A percentile compares a stretch with the other conserved stretches of the same genome.
Conservation (phyloP, 2,113 vertebrate species). For the Chauna torquata region DNA sequence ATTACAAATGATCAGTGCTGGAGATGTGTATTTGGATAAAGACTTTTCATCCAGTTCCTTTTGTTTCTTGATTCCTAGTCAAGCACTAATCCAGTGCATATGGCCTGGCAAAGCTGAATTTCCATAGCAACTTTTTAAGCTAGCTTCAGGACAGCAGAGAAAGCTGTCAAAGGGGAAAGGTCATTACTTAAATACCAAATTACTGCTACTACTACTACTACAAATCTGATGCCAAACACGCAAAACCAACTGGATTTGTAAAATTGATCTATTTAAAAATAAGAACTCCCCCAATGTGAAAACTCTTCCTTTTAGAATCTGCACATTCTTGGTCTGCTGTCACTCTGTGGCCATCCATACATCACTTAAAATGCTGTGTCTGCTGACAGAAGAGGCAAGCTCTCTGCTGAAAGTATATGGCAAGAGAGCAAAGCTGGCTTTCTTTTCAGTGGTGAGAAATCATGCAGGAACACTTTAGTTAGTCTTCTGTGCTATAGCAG, state of each 20-base stretch:
- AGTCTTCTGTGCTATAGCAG: neutral
- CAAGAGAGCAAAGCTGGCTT: neutral
- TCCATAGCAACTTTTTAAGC: constrained; percentile 22
- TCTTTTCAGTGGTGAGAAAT: neutral
- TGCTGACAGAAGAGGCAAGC: neutral
- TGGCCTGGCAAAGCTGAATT: neutral
- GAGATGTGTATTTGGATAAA: constrained; percentile 47
- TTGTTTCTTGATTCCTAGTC: constrained; percentile 40
- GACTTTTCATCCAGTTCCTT: constrained; percentile 23
- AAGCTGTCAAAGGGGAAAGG: constrained; percentile 42
- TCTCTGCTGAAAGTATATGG: neutral
- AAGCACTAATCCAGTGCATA: neutral
- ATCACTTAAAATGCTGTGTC: neutral
- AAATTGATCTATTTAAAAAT: neutral
- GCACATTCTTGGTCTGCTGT: neutral
- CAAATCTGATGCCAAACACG: neutral
- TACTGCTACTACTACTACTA: neutral
- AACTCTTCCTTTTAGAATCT: constrained; percentile 1
- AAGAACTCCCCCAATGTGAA: neutral
- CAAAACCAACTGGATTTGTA: neutral
- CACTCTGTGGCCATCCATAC: neutral
- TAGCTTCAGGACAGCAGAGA: neutral
- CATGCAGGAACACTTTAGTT: neutral
- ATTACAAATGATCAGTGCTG: constrained; percentile 3
- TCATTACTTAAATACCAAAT: constrained; percentile 17